Evolutionary conservation across 2,797 vertebrate species (phyloP).

Genomic region (Cuculus canorus): DNA sequence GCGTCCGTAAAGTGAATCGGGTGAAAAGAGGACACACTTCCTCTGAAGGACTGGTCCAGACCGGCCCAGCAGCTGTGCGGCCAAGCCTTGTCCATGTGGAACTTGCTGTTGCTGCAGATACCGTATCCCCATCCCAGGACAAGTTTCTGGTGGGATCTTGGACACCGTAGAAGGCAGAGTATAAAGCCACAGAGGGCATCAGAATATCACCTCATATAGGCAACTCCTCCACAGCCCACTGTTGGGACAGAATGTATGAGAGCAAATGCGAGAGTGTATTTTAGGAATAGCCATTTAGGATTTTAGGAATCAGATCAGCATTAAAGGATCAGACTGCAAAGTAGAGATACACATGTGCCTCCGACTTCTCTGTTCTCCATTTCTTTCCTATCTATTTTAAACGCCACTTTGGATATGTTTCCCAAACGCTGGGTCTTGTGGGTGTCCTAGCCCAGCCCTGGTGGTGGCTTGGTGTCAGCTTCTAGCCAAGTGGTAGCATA

Average conservation of each 20-base stretch:
- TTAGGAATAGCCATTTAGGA: neutral
- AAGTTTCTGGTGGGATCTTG: neutral
- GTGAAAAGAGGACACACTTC: neutral
- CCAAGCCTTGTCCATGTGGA: neutral
- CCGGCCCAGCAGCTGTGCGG: neutral
- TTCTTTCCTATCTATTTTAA: neutral
- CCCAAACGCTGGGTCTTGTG: neutral
- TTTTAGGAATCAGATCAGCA: neutral
- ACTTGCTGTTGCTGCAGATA: neutral
- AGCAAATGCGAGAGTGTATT: neutral
- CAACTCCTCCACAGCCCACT: neutral
- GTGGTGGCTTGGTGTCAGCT: neutral
- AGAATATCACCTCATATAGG: neutral
- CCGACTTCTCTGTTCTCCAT: neutral
- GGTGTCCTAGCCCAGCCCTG: neutral
- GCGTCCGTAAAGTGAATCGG: neutral
- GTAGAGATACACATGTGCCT: neutral
- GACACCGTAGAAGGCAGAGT: neutral
- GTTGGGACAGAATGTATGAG: neutral
- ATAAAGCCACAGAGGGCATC: neutral
- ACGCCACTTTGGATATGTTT: neutral
- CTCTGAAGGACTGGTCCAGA: neutral
- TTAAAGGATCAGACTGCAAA: neutral
- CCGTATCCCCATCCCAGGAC: accelerated
- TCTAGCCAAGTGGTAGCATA: neutral